Evolutionary conservation across 2,888 invertebrate genomes (phyloP).

Genomic region (Miltochrista miniata): DNA sequence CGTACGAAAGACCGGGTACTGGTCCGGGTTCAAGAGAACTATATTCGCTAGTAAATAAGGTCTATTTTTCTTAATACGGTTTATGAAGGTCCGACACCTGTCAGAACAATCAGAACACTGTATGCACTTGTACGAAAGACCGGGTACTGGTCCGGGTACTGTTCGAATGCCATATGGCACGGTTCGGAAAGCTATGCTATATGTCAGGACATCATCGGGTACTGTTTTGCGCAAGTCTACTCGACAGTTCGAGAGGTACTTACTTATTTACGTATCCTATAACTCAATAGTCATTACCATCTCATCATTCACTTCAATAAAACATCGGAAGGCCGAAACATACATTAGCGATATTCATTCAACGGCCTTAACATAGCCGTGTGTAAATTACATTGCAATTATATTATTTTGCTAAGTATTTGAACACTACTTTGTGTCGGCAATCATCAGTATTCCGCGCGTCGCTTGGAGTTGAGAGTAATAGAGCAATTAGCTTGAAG

Average conservation of each 20-base stretch:
- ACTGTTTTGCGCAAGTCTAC: too few species aligned
- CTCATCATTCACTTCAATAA: conserved; percentile 30
- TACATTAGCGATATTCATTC: conserved; percentile 46
- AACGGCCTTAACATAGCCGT: conserved; percentile 36
- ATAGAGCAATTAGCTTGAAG: conserved; percentile 33
- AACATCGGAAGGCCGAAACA: conserved; percentile 42
- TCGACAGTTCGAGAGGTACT: not conserved
- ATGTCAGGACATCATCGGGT: too few species aligned
- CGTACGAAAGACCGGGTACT: too few species aligned
- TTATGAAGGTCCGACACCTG: too few species aligned
- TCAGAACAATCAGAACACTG: too few species aligned
- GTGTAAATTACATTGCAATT: conserved; percentile 36
- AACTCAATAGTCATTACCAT: conserved; percentile 18
- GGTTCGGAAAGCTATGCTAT: too few species aligned
- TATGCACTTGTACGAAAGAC: too few species aligned
- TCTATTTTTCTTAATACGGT: too few species aligned
- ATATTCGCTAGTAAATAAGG: too few species aligned
- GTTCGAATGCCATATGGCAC: too few species aligned
- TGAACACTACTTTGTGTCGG: conserved; percentile 4
- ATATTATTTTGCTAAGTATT: conserved; percentile 22
- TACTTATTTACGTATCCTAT: not conserved
- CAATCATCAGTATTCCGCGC: conserved; percentile 16
- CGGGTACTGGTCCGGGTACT: too few species aligned
- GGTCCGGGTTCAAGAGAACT: too few species aligned
- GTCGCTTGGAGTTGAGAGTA: conserved; percentile 21